Conservation (phyloP, 2,113 vertebrate genomes). For the Gymnocephalus cernua region DNA sequence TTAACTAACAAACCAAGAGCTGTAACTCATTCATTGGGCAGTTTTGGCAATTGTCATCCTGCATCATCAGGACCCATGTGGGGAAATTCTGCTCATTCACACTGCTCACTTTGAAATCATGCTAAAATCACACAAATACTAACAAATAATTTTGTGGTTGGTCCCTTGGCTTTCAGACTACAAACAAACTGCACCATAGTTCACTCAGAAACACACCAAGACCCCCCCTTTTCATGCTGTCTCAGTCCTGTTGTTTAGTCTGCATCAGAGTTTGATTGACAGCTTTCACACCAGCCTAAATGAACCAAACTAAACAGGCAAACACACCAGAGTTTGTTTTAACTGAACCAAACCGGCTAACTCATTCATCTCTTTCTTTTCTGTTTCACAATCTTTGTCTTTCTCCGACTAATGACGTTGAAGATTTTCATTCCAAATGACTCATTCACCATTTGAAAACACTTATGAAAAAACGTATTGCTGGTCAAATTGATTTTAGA, state of each 20-base stretch:
- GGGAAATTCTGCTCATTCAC: not conserved
- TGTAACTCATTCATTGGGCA: not conserved
- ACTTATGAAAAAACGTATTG: not conserved
- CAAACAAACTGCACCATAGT: not conserved
- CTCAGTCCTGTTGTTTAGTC: not conserved
- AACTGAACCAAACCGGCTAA: not conserved
- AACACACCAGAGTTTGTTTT: not conserved
- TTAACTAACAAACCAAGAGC: not conserved
- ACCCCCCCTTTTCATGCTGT: not conserved
- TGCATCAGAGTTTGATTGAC: not conserved
- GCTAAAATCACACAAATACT: not conserved
- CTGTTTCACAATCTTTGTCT: conserved; percentile 7
- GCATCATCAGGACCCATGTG: not conserved
- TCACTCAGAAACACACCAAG: not conserved
- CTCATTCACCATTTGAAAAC: not conserved
- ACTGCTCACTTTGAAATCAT: not conserved
- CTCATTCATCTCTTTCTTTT: conserved; percentile 20
- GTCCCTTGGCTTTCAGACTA: not conserved
- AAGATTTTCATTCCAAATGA: not conserved
- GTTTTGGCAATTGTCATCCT: not conserved
- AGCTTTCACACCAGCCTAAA: not conserved
- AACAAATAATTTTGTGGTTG: not conserved
- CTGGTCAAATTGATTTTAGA: not conserved
- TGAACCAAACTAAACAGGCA: not conserved
- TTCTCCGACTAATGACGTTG: conserved; percentile 2